A percentile compares a stretch with the other conserved stretches of the same genome.
These are phyloP conservation scores for Meloidogyne floridensis DNA, from an alignment of 1,140 invertebrate species.

Conservation along the genomic window DNA sequence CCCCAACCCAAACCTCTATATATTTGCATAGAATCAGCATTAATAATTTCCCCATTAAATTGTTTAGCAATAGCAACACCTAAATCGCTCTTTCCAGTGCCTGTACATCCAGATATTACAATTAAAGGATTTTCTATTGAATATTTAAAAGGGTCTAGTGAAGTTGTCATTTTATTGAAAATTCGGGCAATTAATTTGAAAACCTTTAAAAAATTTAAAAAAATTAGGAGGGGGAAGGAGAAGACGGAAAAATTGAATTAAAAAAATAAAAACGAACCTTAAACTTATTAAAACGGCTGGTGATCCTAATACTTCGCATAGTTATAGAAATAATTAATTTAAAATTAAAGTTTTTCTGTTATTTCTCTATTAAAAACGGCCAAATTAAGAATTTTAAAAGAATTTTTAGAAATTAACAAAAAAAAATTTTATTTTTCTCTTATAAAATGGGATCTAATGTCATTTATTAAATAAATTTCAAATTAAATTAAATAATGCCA, in stretches of 20 bases:
- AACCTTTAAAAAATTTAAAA: not conserved
- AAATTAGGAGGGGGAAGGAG: not conserved
- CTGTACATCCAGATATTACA: slow-evolving; percentile 84
- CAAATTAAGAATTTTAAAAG: not conserved
- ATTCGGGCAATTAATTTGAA: not conserved
- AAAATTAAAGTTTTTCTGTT: not conserved
- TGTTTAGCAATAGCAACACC: slow-evolving; percentile 83
- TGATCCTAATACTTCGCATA: not conserved
- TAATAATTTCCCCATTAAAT: slow-evolving; percentile 92
- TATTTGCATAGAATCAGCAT: slow-evolving; percentile 99
- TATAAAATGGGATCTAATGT: not conserved
- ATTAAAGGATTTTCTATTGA: slow-evolving; percentile 20
- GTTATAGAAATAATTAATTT: not conserved
- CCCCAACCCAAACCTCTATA: slow-evolving; percentile 55
- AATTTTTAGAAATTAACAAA: not conserved
- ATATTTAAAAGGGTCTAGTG: not conserved
- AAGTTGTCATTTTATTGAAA: slow-evolving; percentile 4
- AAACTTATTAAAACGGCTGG: not conserved
- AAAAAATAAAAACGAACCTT: not conserved
- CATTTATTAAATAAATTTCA: not conserved
- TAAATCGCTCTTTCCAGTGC: slow-evolving; percentile 93
- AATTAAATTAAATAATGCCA: too few species aligned
- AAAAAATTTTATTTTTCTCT: not conserved
- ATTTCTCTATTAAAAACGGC: not conserved
- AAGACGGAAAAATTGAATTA: not conserved